phyloP scores from a whole-genome alignment of 2,888 invertebrate genomes.

The Alentia gelatinosa region DNA sequence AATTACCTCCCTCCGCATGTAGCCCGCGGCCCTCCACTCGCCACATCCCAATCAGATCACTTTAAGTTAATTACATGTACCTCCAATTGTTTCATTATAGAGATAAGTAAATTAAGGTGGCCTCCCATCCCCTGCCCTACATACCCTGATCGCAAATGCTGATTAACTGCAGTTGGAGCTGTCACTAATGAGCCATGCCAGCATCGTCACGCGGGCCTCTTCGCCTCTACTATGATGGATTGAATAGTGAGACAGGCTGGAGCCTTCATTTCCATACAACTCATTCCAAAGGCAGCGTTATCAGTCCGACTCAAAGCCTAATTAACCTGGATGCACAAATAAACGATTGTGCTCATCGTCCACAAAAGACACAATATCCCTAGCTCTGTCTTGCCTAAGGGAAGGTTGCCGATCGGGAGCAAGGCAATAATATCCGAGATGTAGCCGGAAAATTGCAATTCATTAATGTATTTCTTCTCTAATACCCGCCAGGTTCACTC shows the following conservation, averaged over 20 bases:
- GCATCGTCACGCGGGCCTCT: background rate
- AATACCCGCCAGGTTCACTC: background rate
- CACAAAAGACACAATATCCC: background rate
- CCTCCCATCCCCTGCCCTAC: background rate
- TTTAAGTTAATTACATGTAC: background rate
- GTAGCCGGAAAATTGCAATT: background rate
- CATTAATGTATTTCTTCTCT: background rate
- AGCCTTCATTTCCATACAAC: background rate
- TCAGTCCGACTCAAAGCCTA: background rate
- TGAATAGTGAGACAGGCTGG: background rate
- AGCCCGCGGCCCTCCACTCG: background rate
- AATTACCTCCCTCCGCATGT: background rate
- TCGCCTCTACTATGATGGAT: background rate
- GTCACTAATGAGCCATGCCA: background rate
- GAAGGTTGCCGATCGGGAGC: background rate
- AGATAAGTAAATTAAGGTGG: conserved; percentile 6
- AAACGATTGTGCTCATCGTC: background rate
- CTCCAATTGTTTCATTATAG: background rate
- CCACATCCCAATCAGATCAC: background rate
- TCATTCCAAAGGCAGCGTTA: conserved; percentile 20
- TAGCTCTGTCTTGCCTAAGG: background rate
- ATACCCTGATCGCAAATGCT: background rate
- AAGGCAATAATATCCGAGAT: background rate
- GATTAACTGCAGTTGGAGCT: background rate
- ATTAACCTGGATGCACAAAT: conserved; percentile 30